A percentile compares a stretch with the other conserved stretches of the same genome.
These are phyloP conservation scores for Macrosoma leucophasiata DNA, from an alignment of 2,888 invertebrate species.

Conservation along the genomic window DNA sequence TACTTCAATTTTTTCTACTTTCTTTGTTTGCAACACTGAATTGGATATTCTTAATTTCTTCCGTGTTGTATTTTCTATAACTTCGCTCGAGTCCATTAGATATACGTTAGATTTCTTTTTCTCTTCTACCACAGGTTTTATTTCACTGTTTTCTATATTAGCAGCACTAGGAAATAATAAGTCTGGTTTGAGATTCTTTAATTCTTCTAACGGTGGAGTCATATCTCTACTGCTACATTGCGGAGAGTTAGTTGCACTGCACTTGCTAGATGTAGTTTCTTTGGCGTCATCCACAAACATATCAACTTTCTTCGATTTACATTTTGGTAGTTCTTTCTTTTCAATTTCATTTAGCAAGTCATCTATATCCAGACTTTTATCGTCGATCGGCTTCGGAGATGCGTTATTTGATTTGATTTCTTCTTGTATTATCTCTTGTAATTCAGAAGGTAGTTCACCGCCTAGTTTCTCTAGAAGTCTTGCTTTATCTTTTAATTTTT, in stretches of 20 bases:
- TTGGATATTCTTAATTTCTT: slow-evolving; percentile 65
- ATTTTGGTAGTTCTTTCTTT: slow-evolving; percentile 56
- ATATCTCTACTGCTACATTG: slow-evolving; percentile 28
- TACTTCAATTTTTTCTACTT: slow-evolving; percentile 39
- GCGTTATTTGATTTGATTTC: slow-evolving; percentile 37
- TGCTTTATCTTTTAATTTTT: slow-evolving; percentile 65
- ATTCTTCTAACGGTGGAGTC: slow-evolving; percentile 37
- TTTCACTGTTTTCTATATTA: slow-evolving; percentile 33
- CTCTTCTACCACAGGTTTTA: slow-evolving; percentile 31
- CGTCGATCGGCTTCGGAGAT: slow-evolving; percentile 40
- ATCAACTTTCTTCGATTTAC: slow-evolving; percentile 37
- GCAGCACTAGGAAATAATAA: slow-evolving; percentile 35
- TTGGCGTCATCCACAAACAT: slow-evolving; percentile 33
- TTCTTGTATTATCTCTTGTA: slow-evolving; percentile 61
- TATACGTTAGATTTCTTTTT: slow-evolving; percentile 58
- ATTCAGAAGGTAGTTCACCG: slow-evolving; percentile 66
- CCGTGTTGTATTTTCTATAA: slow-evolving; percentile 38
- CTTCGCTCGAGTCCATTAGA: slow-evolving; percentile 40
- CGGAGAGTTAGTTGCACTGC: slow-evolving; percentile 38
- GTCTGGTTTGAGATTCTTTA: slow-evolving; percentile 33
- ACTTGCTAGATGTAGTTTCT: slow-evolving; percentile 29
- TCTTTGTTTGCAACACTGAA: slow-evolving; percentile 56
- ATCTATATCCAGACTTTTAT: slow-evolving; percentile 43
- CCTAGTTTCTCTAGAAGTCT: slow-evolving; percentile 70
- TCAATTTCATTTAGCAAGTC: slow-evolving; percentile 61